Base-by-base conservation (phyloP, 2,113 vertebrate genomes). In the Panthera uncia region DNA sequence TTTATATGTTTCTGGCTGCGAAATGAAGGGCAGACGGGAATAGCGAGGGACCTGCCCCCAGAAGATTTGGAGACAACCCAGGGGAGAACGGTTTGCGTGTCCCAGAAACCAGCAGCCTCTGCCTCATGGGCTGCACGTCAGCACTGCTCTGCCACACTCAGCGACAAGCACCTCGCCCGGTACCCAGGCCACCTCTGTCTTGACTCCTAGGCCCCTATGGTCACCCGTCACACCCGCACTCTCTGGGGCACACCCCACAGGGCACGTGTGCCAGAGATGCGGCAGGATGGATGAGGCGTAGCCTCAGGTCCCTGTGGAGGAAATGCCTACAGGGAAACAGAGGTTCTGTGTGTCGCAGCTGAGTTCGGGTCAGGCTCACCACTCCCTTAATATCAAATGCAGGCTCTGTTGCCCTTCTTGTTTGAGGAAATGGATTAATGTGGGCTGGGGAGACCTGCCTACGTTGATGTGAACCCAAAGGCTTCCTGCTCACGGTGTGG, bases 201-300 rank as follows among this genome's bases (percentile, higher is more conserved):
- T 14, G 23, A 71, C 36, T 33, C 52, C 19, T 69, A 21, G 36
- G 36, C 25, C 66, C 79, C 52, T 48, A 27, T 25, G 31, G 29
- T 50, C 57, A 31, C 38, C 65, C 21, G 13, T 55, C 19, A 13
- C 31, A 52, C 48, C 4, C n/a, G 19, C 2, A 29, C 29, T 57
- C 23, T 89, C 41, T 31, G 4, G 25, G 36, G 7, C 14, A 57
- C 52, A 21, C 19, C 48, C 16, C 55, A 10, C 18, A 31, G 74
- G 66, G 57, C 21, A 31, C 0, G 0, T n/a, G 1, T 31, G 57
- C 23, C 41, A 48, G 65, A 55, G 27, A 16, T 15, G 0, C 1
- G 31, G 74, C 41, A 55, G 73, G 25, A 18, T 61, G 69, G 79
- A n/a, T 41, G 33, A 78, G 36, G 50, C 11, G 15, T 21, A 2